These are phyloP conservation scores for Sardina pilchardus DNA, from an alignment of 2,113 vertebrate genomes.

Conservation along the genomic window DNA sequence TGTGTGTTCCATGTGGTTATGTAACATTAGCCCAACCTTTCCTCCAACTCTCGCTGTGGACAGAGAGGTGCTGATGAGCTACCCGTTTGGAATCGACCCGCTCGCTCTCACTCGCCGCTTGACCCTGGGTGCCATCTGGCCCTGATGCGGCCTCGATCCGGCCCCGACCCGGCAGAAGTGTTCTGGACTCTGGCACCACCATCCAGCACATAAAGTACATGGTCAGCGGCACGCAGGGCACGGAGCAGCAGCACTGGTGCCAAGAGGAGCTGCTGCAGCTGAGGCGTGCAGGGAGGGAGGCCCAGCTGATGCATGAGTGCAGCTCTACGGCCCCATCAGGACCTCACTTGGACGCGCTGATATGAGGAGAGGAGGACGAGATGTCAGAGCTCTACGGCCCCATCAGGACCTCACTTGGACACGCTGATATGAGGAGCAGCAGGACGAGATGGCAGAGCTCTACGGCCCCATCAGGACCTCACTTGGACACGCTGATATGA, in stretches of 20 bases:
- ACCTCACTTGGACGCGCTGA: too few species aligned
- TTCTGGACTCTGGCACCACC: neutral
- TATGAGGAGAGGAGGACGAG: too few species aligned
- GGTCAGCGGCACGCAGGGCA: neutral
- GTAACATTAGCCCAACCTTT: neutral
- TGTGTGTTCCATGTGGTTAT: neutral
- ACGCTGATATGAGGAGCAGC: too few species aligned
- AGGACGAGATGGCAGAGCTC: too few species aligned
- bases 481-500: too few species aligned
- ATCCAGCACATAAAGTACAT: neutral
- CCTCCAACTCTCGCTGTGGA: neutral
- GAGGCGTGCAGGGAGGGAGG: too few species aligned
- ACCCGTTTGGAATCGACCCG: neutral
- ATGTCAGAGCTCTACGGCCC: too few species aligned
- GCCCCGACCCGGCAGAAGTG: neutral
- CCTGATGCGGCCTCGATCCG: neutral
- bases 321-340: too few species aligned
- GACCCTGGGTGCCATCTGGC: neutral
- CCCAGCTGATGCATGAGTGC: neutral
- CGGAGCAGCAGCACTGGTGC: neutral
- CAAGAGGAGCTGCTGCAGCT: neutral
- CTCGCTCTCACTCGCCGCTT: neutral
- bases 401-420: too few species aligned
- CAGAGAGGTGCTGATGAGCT: too few species aligned
- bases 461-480: too few species aligned